Evolutionary conservation across 1,140 invertebrate species (phyloP).

Genomic region (Lamellibrachia luymesi): DNA sequence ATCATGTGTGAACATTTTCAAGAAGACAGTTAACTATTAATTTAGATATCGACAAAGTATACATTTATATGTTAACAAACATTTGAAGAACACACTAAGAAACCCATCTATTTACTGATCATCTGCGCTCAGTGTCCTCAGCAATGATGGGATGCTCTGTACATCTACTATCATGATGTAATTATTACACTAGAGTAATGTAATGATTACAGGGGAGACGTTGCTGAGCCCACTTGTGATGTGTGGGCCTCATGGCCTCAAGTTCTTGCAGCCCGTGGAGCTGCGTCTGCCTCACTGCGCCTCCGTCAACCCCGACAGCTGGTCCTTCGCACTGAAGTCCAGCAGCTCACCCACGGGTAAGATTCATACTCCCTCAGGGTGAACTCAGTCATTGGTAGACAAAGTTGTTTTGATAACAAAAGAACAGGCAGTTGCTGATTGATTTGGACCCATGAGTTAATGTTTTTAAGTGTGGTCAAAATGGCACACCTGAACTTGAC

Average conservation of each 20-base stretch:
- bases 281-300: constrained; percentile 65
- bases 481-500: no score
- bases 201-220: constrained; percentile 73
- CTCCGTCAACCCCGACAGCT: constrained; percentile 58
- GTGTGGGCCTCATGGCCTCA: constrained; percentile 89
- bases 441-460: no score
- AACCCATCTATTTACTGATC: not conserved
- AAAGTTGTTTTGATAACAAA: no score
- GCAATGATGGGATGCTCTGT: not conserved
- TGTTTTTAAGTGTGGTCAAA: no score
- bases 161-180: not conserved
- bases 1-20: no score
- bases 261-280: constrained; percentile 83
- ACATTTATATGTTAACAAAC: no score
- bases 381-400: no score
- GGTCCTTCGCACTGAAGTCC: constrained; percentile 69
- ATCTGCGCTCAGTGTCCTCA: not conserved
- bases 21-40: no score
- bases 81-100: no score
- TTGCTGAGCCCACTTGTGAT: constrained; percentile 89
- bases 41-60: no score
- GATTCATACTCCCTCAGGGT: no score
- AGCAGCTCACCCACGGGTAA: constrained; percentile 19
- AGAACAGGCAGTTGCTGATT: no score
- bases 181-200: not conserved